phyloP scores from a whole-genome alignment of 2,888 invertebrate species.

The Sabatieria punctata region DNA sequence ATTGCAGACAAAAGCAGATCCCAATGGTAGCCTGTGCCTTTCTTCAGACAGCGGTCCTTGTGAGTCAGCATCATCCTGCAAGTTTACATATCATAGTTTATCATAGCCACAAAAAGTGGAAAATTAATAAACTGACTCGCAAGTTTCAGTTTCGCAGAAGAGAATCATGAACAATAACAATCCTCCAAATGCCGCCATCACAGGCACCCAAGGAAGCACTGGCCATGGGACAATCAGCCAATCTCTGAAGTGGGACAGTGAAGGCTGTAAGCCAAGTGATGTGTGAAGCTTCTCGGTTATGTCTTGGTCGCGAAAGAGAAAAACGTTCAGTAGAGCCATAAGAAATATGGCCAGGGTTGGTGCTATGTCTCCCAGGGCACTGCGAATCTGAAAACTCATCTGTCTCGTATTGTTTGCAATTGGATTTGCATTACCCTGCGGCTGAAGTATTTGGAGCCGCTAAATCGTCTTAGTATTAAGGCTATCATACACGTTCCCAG shows the following conservation, averaged over 20 bases:
- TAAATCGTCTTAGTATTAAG: conserved; percentile 72
- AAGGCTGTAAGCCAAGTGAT: no score
- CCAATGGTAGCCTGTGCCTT: conserved; percentile 83
- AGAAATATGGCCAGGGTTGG: conserved; percentile 81
- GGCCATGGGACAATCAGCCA: no score
- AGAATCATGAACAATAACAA: conserved; percentile 53
- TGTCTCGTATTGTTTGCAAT: no score
- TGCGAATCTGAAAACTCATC: conserved; percentile 51
- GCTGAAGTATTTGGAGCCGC: conserved; percentile 83
- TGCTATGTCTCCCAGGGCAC: conserved; percentile 81
- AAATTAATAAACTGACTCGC: conserved; percentile 56
- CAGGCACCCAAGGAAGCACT: conserved; percentile 59
- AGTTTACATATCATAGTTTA: no score
- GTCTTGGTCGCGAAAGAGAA: conserved; percentile 60
- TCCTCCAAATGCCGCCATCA: conserved; percentile 68
- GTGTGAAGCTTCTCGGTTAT: conserved; percentile 55
- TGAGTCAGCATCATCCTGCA: conserved; percentile 71
- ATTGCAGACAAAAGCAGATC: conserved; percentile 76
- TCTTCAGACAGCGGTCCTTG: conserved; percentile 69
- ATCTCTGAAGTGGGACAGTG: no score
- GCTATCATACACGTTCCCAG: conserved; percentile 80
- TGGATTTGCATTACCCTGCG: conserved; percentile 73
- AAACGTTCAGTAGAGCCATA: conserved; percentile 62
- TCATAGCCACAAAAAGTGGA: neutral
- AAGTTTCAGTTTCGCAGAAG: conserved; percentile 93